phyloP scores from a whole-genome alignment of 2,797 vertebrate species.

The Caiman crocodilus region DNA sequence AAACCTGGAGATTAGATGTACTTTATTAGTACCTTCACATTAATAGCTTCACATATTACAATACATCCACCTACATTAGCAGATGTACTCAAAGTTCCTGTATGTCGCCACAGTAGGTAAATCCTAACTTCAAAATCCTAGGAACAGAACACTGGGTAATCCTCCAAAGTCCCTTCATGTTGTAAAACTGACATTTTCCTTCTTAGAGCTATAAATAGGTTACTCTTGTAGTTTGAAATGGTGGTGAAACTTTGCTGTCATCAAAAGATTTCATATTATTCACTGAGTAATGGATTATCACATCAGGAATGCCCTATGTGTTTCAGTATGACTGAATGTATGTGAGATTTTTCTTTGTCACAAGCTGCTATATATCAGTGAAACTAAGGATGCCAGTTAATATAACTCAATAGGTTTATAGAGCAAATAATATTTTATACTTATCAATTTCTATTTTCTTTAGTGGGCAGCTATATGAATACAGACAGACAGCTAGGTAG shows the following conservation, averaged over 20 bases:
- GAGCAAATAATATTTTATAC: not conserved
- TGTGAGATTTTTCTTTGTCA: not conserved
- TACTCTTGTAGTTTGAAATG: not conserved
- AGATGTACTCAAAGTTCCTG: not conserved
- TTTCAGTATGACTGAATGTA: not conserved
- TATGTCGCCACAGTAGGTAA: not conserved
- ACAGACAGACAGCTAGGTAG: not conserved
- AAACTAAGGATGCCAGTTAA: not conserved
- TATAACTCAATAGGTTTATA: not conserved
- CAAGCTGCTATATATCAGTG: not conserved
- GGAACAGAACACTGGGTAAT: not conserved
- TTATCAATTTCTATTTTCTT: not conserved
- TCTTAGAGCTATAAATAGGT: not conserved
- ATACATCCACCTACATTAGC: not conserved
- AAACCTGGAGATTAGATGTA: not conserved
- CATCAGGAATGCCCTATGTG: not conserved
- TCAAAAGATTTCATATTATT: not conserved
- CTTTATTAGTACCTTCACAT: not conserved
- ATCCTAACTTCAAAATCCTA: not conserved
- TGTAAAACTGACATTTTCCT: not conserved
- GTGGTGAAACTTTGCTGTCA: not conserved
- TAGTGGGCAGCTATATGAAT: not conserved
- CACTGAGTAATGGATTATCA: not conserved
- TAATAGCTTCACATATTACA: not conserved
- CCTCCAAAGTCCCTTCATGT: not conserved